Evolutionary conservation across 2,797 vertebrate species (phyloP).

Genomic region (Threskiornis aethiopicus): DNA sequence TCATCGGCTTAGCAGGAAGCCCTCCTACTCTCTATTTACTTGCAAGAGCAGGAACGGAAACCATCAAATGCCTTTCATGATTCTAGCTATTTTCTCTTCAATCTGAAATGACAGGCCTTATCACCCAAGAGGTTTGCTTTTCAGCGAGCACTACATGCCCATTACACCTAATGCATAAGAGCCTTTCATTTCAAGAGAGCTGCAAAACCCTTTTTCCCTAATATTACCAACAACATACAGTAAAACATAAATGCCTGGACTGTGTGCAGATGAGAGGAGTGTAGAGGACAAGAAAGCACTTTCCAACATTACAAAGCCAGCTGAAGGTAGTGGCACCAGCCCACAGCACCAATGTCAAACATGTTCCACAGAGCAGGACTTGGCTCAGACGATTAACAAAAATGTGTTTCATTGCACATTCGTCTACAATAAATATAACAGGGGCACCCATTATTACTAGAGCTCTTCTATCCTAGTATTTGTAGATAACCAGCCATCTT

Average conservation of each 20-base stretch:
- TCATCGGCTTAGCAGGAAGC: not conserved
- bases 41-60: not conserved
- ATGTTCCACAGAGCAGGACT: not conserved
- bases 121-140: not conserved
- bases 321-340: not conserved
- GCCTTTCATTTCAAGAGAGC: not conserved
- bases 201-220: not conserved
- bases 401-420: not conserved
- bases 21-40: not conserved
- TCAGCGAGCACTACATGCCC: not conserved
- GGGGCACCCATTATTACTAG: rapidly evolving
- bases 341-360: not conserved
- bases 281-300: not conserved
- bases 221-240: not conserved
- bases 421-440: not conserved
- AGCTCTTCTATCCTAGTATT: not conserved
- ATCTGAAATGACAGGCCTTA: not conserved
- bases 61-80: not conserved
- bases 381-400: not conserved
- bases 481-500: not conserved
- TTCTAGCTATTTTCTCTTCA: constrained; percentile 16
- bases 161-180: not conserved
- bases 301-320: not conserved
- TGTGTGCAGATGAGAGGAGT: not conserved
- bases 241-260: not conserved